Base-by-base conservation (phyloP, 2,797 vertebrate genomes). In the Lepilemur septentrionalis region DNA sequence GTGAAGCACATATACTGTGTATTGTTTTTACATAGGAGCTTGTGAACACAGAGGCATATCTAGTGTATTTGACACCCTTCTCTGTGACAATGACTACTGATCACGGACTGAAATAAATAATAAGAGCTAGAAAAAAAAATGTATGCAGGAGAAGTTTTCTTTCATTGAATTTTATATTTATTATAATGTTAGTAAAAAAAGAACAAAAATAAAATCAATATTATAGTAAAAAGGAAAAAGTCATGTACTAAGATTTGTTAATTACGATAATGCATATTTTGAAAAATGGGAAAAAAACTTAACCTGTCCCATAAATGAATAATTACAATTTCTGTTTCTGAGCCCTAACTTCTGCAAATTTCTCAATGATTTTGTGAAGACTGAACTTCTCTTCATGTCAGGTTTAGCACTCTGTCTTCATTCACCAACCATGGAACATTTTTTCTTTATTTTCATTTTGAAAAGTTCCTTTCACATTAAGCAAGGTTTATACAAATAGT, bases 391-490 rank as follows among this genome's bases (percentile, higher is more conserved):
- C 50, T 83, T 89, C 75, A 41, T n/a, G 28, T 80, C 59, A 75
- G 69, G 35, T n/a, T 78, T 87, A 59, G 72, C 69, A 30, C 3
- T 50, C 63, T 59, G 3, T 22, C 57, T 61, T 83, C 72, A 80
- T 20, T 84, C 65, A n/a, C 10, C 59, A 30, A 89, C 46, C 65
- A 92, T 3, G 55, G 23, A 67, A 87, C 32, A 63, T 6, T 43
- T 86, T 28, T 85, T 50, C 52, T 89, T 81, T 67, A 83, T 46
- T 95, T 85, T 81, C 69, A 92, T 57, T 90, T 75, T 52, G 65
- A 91, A 61, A 92, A 41, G n/a, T 41, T 69, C 70, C 70, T 83
- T 88, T 95, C 72, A 75, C 0, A 9, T 93, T 90, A 83, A 90
- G 55, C 32, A 90, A 69, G 20, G 92, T 28, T 67, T 41, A 86